Percentiles rank a stretch among this genome's conserved stretches.
Conservation (phyloP, 2,888 invertebrate species). For the Phengaris alcon region DNA sequence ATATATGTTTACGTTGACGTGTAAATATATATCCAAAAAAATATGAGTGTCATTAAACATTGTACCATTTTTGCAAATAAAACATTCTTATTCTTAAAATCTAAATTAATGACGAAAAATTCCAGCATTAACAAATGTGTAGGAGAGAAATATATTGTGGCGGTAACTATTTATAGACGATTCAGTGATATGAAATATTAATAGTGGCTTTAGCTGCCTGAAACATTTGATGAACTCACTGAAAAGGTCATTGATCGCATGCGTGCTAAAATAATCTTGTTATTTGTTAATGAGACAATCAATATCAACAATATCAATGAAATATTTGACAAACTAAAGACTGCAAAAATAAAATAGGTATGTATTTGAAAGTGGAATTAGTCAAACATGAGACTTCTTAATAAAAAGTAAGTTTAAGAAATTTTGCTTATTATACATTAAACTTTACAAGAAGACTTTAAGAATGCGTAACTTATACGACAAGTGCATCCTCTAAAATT, state of each 20-base stretch:
- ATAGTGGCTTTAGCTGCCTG: conserved; percentile 59
- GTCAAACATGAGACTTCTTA: too few species aligned
- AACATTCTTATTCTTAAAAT: too few species aligned
- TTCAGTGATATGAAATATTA: conserved; percentile 70
- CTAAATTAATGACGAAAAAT: too few species aligned
- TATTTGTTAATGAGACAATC: too few species aligned
- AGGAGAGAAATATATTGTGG: conserved; percentile 59
- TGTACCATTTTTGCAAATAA: too few species aligned
- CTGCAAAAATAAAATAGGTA: not conserved
- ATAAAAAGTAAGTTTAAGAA: too few species aligned
- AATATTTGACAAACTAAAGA: too few species aligned
- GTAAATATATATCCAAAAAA: too few species aligned
- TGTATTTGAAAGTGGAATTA: too few species aligned
- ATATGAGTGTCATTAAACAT: too few species aligned
- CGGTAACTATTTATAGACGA: conserved; percentile 58
- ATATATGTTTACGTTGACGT: too few species aligned
- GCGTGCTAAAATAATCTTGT: not conserved
- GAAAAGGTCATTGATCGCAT: conserved; percentile 41
- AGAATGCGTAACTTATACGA: not conserved
- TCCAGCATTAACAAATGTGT: conserved; percentile 55
- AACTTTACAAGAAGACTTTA: not conserved
- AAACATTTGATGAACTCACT: conserved; percentile 69
- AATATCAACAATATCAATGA: too few species aligned
- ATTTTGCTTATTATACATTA: not conserved
- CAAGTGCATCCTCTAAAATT: conserved; percentile 17